phyloP scores from a whole-genome alignment of 1,140 invertebrate species.

The Rhyzopertha dominica region DNA sequence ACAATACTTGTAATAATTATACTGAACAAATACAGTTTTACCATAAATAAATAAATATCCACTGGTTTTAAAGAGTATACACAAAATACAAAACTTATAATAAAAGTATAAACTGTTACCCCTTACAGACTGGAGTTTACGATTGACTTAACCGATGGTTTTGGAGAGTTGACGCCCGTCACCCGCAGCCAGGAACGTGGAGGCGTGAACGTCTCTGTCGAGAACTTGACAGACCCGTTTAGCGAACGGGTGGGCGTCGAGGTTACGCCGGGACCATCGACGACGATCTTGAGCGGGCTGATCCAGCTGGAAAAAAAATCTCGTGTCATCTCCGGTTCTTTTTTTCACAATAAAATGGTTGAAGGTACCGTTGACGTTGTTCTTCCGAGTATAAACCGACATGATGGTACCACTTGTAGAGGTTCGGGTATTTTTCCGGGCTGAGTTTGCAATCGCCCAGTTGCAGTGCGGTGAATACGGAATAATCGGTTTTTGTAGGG shows the following conservation, averaged over 20 bases:
- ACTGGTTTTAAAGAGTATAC: conserved; percentile 1
- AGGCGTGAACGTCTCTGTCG: conserved; percentile 15
- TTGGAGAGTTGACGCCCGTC: conserved; percentile 53
- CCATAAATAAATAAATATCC: background rate
- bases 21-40: background rate
- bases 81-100: conserved; percentile 32
- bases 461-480: conserved; percentile 62
- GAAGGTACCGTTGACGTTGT: conserved; percentile 54
- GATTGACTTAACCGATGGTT: too few relatives aligned
- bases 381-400: conserved; percentile 50
- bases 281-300: background rate
- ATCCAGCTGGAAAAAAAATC: background rate
- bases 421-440: conserved; percentile 56
- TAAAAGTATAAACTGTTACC: conserved; percentile 50
- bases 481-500: conserved; percentile 64
- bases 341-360: conserved; percentile 3
- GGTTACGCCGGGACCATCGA: background rate
- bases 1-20: conserved; percentile 3
- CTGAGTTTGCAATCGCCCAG: conserved; percentile 47
- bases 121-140: conserved; percentile 43
- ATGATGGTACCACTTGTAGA: conserved; percentile 62
- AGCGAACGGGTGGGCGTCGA: background rate
- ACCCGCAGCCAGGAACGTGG: conserved; percentile 50
- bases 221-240: background rate
- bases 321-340: background rate